Evolutionary conservation across 2,797 vertebrate genomes (phyloP).

Genomic region (Vespertilio murinus): DNA sequence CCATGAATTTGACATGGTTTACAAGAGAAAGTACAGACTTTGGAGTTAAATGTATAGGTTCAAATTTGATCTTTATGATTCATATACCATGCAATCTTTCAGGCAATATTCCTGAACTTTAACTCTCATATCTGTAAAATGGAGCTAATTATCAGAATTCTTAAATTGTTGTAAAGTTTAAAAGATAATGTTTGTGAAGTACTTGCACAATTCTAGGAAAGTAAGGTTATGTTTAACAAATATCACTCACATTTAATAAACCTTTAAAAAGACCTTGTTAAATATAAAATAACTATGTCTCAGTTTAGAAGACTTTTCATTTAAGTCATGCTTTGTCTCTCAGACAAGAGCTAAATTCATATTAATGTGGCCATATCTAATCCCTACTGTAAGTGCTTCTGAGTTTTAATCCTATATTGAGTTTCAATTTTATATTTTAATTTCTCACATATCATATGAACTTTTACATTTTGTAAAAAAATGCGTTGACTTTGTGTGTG

Average conservation of each 20-base stretch:
- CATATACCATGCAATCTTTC: not conserved
- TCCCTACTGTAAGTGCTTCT: not conserved
- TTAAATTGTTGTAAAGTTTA: not conserved
- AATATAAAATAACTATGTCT: not conserved
- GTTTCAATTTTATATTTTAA: not conserved
- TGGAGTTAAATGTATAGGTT: not conserved
- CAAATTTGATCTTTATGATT: not conserved
- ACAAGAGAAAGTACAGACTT: not conserved
- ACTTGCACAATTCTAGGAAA: not conserved
- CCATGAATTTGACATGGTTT: not conserved
- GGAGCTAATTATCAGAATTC: not conserved
- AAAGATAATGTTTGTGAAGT: not conserved
- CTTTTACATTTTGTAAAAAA: not conserved
- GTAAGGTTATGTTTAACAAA: not conserved
- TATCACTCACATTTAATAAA: not conserved
- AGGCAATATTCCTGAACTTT: not conserved
- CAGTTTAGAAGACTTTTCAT: not conserved
- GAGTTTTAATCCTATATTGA: constrained; percentile 17
- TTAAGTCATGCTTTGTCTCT: not conserved
- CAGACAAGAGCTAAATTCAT: not conserved
- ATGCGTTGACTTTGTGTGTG: not conserved
- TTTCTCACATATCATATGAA: not conserved
- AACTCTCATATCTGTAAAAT: not conserved
- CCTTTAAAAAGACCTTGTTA: not conserved
- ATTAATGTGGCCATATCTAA: not conserved